phyloP scores from a whole-genome alignment of 2,113 vertebrate species.

The Sander vitreus region DNA sequence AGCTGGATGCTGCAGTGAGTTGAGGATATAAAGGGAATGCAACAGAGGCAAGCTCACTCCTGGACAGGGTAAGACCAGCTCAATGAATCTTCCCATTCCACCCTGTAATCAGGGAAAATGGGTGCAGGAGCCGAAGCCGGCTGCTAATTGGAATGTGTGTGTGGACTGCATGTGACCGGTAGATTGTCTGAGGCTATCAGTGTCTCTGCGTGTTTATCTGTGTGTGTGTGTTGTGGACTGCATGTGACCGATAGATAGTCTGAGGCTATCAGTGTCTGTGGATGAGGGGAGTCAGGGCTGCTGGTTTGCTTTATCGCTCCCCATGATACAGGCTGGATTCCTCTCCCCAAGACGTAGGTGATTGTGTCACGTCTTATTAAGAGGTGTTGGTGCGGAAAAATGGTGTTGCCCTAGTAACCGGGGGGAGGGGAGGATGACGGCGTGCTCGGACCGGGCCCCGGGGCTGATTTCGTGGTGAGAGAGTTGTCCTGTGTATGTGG shows the following conservation, averaged over 20 bases:
- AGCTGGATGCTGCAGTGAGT: constrained; percentile 69
- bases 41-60: constrained; percentile 45
- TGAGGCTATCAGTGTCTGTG: constrained; percentile 55
- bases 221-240: constrained; percentile 15
- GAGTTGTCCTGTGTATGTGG: constrained; percentile 63
- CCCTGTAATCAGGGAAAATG: constrained; percentile 62
- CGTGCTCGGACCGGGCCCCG: constrained; percentile 20
- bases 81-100: constrained; percentile 48
- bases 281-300: constrained; percentile 55
- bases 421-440: constrained; percentile 54
- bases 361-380: constrained; percentile 75
- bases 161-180: constrained; percentile 59
- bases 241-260: constrained; percentile 68
- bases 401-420: constrained; percentile 71
- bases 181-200: constrained; percentile 66
- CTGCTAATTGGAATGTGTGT: constrained; percentile 71
- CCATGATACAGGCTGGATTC: constrained; percentile 60
- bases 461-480: constrained; percentile 65
- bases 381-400: constrained; percentile 71
- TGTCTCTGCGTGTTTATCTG: constrained; percentile 14
- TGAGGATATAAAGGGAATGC: constrained; percentile 71
- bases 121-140: constrained; percentile 43
- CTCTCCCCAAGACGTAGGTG: constrained; percentile 62
- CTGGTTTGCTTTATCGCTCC: constrained; percentile 65
- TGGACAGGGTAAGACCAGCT: constrained; percentile 76